Percentiles rank a stretch among this genome's conserved stretches.
These are phyloP conservation scores for Capromys pilorides DNA, from an alignment of 2,797 vertebrate species.

Conservation along the genomic window DNA sequence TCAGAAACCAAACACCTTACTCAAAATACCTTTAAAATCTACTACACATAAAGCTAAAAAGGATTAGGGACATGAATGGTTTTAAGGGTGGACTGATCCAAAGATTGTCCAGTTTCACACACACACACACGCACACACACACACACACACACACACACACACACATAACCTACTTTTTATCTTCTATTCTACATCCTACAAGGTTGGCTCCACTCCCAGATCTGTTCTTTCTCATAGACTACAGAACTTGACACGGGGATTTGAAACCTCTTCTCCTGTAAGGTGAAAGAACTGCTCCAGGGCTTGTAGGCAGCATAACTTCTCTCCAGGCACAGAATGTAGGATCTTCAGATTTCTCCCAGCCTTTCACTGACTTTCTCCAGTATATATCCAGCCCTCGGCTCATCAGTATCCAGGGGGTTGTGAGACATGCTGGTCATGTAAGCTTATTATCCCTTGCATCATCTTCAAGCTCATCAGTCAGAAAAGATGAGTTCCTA, in stretches of 20 bases:
- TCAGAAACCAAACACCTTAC: not conserved
- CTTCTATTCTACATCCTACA: not conserved
- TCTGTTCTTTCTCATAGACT: not conserved
- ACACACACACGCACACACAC: not conserved
- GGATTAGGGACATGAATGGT: not conserved
- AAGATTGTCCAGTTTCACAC: not conserved
- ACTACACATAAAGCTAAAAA: not conserved
- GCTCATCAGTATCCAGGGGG: not conserved
- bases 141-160: not conserved
- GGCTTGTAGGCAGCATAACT: not conserved
- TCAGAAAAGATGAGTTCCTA: not conserved
- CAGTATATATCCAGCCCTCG: not conserved
- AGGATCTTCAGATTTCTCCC: not conserved
- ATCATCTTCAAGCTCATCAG: not conserved
- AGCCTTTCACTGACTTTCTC: not conserved
- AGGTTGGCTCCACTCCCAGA: not conserved
- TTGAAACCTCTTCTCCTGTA: not conserved
- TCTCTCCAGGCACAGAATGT: not conserved
- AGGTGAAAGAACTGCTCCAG: not conserved
- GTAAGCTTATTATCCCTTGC: not conserved
- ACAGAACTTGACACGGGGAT: not conserved
- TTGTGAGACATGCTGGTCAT: not conserved
- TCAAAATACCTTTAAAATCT: slow-evolving; percentile 25
- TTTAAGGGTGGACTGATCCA: not conserved
- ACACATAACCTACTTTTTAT: not conserved